These are phyloP conservation scores for Zoanthus gigantus DNA, from an alignment of 92 coral and sea anemone species.

Conservation along the genomic window DNA sequence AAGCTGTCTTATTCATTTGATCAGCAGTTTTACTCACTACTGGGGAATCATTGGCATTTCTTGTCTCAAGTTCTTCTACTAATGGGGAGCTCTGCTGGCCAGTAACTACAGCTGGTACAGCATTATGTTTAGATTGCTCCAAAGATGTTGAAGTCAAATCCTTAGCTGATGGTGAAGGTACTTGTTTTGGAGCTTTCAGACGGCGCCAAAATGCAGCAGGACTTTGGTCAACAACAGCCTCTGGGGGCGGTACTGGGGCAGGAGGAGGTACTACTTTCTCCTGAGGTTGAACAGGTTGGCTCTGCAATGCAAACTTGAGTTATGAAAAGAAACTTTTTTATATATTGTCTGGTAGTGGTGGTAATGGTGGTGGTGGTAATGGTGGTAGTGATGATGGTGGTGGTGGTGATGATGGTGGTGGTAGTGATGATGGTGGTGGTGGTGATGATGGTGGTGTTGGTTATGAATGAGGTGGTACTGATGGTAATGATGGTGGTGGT, in stretches of 20 bases:
- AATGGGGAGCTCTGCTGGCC: conserved; percentile 25
- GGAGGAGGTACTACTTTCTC: conserved; percentile 39
- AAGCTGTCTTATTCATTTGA: neutral
- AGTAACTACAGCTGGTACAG: neutral
- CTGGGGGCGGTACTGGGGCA: conserved; percentile 36
- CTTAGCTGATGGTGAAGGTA: conserved; percentile 5
- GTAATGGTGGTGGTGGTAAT: too few species aligned
- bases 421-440: too few species aligned
- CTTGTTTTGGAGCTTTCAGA: conserved; percentile 16
- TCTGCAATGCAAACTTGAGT: neutral
- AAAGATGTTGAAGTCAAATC: conserved; percentile 11
- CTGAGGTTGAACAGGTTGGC: neutral
- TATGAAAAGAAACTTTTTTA: neutral
- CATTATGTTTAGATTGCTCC: conserved; percentile 2
- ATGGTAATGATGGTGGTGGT: too few species aligned
- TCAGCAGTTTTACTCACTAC: conserved; percentile 8
- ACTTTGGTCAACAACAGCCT: conserved; percentile 29
- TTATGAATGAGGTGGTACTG: too few species aligned
- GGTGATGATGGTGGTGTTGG: too few species aligned
- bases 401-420: too few species aligned
- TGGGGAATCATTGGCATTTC: neutral
- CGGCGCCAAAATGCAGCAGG: conserved; percentile 44
- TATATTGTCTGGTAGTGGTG: neutral
- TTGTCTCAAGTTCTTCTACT: conserved; percentile 20
- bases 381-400: too few species aligned